phyloP scores from a whole-genome alignment of 2,113 vertebrate genomes.

The Saguinus midas region DNA sequence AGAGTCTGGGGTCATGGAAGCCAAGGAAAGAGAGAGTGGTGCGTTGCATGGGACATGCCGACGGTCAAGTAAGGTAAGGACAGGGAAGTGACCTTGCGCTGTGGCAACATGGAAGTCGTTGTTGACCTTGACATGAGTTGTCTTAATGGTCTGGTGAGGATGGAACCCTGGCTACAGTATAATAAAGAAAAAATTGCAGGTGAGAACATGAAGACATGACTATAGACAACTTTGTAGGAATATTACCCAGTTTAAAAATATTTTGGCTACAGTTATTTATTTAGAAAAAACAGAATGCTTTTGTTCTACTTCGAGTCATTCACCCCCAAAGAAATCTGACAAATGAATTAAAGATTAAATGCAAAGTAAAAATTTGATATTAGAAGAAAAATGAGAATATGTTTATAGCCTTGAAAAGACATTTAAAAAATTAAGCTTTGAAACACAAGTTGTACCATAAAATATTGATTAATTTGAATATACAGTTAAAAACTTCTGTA shows the following conservation, averaged over 20 bases:
- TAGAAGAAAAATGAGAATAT: background rate
- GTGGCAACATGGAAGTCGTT: background rate
- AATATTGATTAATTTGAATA: constrained; percentile 11
- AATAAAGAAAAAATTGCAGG: background rate
- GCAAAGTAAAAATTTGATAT: background rate
- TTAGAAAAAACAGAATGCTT: background rate
- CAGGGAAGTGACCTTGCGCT: background rate
- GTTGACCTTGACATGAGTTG: background rate
- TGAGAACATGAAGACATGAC: background rate
- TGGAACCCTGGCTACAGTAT: background rate
- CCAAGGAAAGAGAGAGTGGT: background rate
- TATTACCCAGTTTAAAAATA: background rate
- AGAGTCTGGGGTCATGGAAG: background rate
- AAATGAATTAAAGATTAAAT: background rate
- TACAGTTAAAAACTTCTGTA: background rate
- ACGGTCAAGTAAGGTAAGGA: background rate
- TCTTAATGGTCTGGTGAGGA: background rate
- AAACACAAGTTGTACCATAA: background rate
- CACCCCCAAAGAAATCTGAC: background rate
- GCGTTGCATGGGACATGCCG: background rate
- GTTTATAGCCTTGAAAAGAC: background rate
- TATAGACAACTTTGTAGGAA: background rate
- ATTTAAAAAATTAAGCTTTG: background rate
- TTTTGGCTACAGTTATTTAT: background rate
- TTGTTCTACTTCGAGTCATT: background rate